Percentiles rank a stretch among this genome's conserved stretches.
These are phyloP conservation scores for Protomyctophum bolini DNA, from an alignment of 2,113 vertebrate genomes.

Conservation along the genomic window DNA sequence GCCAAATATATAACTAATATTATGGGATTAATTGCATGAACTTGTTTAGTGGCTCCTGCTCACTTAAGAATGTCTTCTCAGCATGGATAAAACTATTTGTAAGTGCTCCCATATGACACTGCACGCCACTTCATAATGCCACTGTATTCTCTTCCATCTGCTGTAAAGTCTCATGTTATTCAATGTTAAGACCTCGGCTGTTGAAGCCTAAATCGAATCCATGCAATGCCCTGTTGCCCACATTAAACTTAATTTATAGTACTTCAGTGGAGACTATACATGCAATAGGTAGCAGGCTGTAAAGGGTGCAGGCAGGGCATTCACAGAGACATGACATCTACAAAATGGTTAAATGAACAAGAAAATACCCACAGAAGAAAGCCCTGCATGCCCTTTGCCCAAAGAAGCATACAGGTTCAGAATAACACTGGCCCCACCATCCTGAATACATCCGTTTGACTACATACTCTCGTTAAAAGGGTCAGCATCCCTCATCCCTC, in stretches of 20 bases:
- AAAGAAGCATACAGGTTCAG: constrained; percentile 12
- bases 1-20: not conserved
- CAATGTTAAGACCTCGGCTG: constrained; percentile 24
- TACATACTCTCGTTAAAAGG: not conserved
- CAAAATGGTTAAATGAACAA: constrained; percentile 14
- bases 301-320: constrained; percentile 4
- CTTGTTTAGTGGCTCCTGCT: constrained; percentile 61
- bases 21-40: constrained; percentile 68
- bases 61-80: constrained; percentile 48
- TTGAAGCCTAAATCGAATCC: constrained; percentile 39
- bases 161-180: constrained; percentile 42
- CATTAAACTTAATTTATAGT: constrained; percentile 27
- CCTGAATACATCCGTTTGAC: constrained; percentile 7
- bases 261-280: constrained; percentile 27
- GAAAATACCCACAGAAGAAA: not conserved
- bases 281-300: constrained; percentile 15
- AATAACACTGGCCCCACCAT: constrained; percentile 19
- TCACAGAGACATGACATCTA: constrained; percentile 3
- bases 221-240: constrained; percentile 46
- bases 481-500: constrained; percentile 23
- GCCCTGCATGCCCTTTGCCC: constrained; percentile 10
- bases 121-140: constrained; percentile 26
- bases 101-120: constrained; percentile 30
- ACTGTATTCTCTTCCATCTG: constrained; percentile 16
- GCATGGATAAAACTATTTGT: constrained; percentile 63